Base-by-base conservation (phyloP, 2,797 vertebrate genomes). In the Sebastes iracundus region DNA sequence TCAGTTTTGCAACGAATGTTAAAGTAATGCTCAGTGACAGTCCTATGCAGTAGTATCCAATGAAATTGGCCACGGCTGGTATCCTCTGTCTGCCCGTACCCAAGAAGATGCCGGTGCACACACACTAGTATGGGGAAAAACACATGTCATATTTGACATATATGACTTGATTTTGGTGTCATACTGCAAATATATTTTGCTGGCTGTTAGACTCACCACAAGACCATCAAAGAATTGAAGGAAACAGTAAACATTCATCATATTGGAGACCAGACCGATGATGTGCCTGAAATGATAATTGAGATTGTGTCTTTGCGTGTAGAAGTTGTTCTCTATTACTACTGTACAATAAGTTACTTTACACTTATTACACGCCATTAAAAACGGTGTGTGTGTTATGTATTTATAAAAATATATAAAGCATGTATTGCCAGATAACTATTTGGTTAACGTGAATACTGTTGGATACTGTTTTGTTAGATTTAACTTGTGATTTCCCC, bases 1-100 rank as follows among this genome's bases (percentile, higher is more conserved):
- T 94, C 53, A 98, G 92, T 42, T 94, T 93, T 7, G 95, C 95
- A 0, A 93, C 94, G 65, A 99, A 99, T 93, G 97, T 98, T 61
- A 99, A 93, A 0, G 96, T 93, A 18, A 98, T 88, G 22, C 96
- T 94, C 0, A 97, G 46, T 22, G 98, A 95, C 10, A 99, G 95
- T 7, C 97, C 98, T 0, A 99, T 69, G 82, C 93, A 85, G 1
- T 99, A 98, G 86, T 97, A 99, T 0, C 97, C 96, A 0, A 99
- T 10, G 0, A 97, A 91, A 8, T 98, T 99, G 69, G 96, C 94
- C 2, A 98, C 88, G 13, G 97, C 98, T 0, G 98, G 97, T 18
- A 97, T 92, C 92, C 96, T 98, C 96, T 98, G 98, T 81, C 96
- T 97, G 5, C 98, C 98, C 0, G 96, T 94, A 12, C 98, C 97